These are phyloP conservation scores for Pogonognathellus flavescens DNA, from an alignment of 1,140 invertebrate genomes.

Conservation along the genomic window DNA sequence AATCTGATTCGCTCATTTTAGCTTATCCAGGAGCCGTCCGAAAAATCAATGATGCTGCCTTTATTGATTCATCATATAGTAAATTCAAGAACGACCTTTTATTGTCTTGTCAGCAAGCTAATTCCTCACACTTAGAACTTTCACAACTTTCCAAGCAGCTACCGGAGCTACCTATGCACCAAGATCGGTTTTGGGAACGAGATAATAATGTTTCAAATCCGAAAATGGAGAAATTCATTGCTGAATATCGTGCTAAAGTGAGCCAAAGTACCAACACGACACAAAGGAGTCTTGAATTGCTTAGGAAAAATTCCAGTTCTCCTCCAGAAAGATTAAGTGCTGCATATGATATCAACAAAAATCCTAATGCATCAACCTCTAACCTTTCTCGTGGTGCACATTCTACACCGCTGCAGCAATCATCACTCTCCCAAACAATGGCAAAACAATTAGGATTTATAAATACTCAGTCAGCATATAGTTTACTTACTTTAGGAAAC, in stretches of 20 bases:
- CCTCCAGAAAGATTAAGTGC: not conserved
- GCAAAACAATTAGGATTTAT: constrained; percentile 11
- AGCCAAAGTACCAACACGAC: not conserved
- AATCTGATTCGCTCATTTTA: not conserved
- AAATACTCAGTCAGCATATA: not conserved
- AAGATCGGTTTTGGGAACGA: not conserved
- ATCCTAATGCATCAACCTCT: not conserved
- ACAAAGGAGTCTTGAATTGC: not conserved
- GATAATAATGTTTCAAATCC: not conserved
- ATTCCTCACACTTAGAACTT: not conserved
- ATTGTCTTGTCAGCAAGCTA: not conserved
- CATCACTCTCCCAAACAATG: not conserved
- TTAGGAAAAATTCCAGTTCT: not conserved
- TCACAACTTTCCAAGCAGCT: not conserved
- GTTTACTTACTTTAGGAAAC: too few relatives aligned
- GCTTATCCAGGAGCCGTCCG: not conserved
- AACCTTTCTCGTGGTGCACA: not conserved
- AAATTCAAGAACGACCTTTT: not conserved
- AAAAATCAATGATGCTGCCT: not conserved
- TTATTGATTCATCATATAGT: not conserved
- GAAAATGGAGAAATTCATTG: not conserved
- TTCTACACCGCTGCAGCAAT: not conserved
- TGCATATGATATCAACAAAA: not conserved
- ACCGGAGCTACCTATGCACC: not conserved
- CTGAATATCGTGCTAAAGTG: not conserved